Evolutionary conservation across 2,797 vertebrate species (phyloP).

Genomic region (Glyptemys insculpta): DNA sequence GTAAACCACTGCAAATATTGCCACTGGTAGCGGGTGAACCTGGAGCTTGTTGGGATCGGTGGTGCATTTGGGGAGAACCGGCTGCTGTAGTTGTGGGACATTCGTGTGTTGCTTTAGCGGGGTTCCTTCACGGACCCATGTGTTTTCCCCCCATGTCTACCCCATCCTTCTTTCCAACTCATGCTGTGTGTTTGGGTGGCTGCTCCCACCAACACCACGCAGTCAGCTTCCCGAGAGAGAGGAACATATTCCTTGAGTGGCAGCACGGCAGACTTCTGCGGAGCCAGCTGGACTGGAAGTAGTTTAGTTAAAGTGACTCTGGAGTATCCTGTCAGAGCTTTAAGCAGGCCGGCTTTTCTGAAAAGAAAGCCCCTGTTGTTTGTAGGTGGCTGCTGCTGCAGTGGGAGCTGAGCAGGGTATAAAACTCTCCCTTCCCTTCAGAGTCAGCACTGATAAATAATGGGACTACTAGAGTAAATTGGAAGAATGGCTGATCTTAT

Average conservation of each 20-base stretch:
- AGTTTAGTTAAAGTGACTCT: slow-evolving; percentile 29
- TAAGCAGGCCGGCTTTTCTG: slow-evolving; percentile 57
- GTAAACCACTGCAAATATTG: background rate
- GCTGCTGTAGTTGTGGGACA: background rate
- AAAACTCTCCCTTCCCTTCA: slow-evolving; percentile 68
- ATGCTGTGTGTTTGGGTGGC: background rate
- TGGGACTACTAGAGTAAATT: slow-evolving; percentile 59
- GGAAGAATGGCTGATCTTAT: slow-evolving; percentile 69
- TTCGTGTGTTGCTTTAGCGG: background rate
- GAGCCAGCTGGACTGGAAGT: background rate
- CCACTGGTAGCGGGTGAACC: background rate
- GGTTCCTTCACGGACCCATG: background rate
- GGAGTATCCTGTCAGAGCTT: slow-evolving; percentile 57
- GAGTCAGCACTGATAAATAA: slow-evolving; percentile 71
- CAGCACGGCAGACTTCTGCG: background rate
- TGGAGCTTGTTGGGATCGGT: background rate
- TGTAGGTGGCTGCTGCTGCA: slow-evolving; percentile 66
- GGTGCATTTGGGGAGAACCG: background rate
- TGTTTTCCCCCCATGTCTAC: background rate
- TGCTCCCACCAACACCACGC: background rate
- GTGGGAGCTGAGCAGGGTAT: slow-evolving; percentile 74
- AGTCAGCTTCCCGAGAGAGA: background rate
- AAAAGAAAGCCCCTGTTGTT: slow-evolving; percentile 67
- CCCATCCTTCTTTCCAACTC: background rate
- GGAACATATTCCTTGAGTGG: background rate